A percentile compares a stretch with the other conserved stretches of the same genome.
phyloP scores from a whole-genome alignment of 1,140 invertebrate genomes.

The Apis mellifera region DNA sequence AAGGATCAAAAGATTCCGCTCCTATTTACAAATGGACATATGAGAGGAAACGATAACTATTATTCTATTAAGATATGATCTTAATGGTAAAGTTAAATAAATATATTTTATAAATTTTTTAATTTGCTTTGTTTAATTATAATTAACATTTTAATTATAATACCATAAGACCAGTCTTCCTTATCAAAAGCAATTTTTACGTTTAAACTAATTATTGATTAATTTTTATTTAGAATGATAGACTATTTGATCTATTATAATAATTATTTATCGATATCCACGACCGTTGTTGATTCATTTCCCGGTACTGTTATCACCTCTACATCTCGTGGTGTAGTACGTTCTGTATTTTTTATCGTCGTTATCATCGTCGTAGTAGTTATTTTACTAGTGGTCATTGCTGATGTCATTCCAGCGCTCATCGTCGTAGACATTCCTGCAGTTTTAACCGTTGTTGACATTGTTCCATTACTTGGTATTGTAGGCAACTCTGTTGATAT shows the following conservation, averaged over 20 bases:
- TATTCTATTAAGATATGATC: background rate
- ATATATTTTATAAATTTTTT: background rate
- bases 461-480: constrained; percentile 1
- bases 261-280: constrained; percentile 32
- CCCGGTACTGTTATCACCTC: constrained; percentile 9
- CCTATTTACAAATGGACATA: constrained; percentile 94
- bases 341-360: constrained; percentile 15
- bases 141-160: background rate
- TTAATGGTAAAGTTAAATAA: constrained; percentile 7
- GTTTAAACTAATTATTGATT: background rate
- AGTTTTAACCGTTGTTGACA: constrained; percentile 7
- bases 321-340: background rate
- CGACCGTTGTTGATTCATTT: background rate
- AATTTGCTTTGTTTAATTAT: background rate
- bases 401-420: constrained; percentile 21
- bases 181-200: background rate
- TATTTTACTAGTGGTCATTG: background rate
- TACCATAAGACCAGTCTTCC: background rate
- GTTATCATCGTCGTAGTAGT: background rate
- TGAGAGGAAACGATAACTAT: constrained; percentile 86
- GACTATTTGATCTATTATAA: background rate
- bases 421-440: background rate
- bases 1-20: constrained; percentile 86
- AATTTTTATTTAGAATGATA: background rate
- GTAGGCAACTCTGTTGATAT: constrained; percentile 58